Base-by-base conservation (phyloP, 2,888 invertebrate species). In the Drosophila paracracens region DNA sequence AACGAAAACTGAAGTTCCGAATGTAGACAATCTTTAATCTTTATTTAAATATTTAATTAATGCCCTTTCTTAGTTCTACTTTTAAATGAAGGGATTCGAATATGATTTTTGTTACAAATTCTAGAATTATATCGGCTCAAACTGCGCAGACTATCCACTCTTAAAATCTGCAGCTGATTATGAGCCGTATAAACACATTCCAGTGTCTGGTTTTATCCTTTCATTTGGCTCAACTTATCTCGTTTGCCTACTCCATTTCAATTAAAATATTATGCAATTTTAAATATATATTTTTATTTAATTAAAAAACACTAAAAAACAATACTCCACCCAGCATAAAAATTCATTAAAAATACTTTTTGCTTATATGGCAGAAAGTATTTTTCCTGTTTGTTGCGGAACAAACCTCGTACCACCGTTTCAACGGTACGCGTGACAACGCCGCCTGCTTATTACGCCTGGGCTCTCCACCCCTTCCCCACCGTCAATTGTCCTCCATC, bases 271-370 rank as follows among this genome's bases (percentile, higher is more conserved):
- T 75, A 81, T 88, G 75, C 76, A 83, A 78, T 85, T 86, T 88
- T 71, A 74, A 81, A 74, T 83, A 76, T 76, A 79, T 79, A 79
- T 84, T 88, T 87, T 89, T 82, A 84, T 89, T 87, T 87, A 90
- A 87, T 89, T 87, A 89, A 80, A 88, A 82, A 79, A 81, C 84
- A 81, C 74, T 88, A 74, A 78, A 76, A 88, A 77, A 81, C 80
- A 83, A 87, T 79, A 77, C 60, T 57, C 81, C 61, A 53, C 58
- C 70, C 83, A 71, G 72, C 70, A 81, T 70, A 81, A 87, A 85
- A 85, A 89, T 88, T 85, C 90, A 85, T 85, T 82, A 79, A 76
- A 89, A 89, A 86, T 83, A 83, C 81, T 83, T 84, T 80, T 71
- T 88, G 88, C 90, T 78, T 88, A 86, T 86, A 74, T 43, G 70